Evolutionary conservation across 2,113 vertebrate species (phyloP), one percentile per base, ranked within the genome.

Genomic region (Tringa solitaria): DNA sequence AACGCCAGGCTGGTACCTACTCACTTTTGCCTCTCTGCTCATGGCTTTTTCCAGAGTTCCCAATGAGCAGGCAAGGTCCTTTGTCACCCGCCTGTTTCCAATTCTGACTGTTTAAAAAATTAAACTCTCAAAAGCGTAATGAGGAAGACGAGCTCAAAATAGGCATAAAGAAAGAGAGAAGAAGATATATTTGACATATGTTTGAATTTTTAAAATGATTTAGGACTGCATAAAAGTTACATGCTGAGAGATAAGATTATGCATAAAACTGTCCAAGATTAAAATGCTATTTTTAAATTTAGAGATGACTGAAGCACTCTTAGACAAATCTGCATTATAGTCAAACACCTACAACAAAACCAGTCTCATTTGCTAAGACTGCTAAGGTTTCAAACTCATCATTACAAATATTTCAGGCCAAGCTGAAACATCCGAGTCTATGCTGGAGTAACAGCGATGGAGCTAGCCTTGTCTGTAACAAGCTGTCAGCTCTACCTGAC

Each of bases 191-290:
- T 84, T 89, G 94, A 95, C 93, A 81, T 21, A 39, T 3, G 30
- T 75, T 75, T 95, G 76, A 95, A 96, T 96, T 92, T 96, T 97
- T 95, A 91, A 97, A 89, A 64, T 48, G 51, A 69, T 43, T 87
- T 41, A 70, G 60, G 39, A 84, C 9, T 30, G 56, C 73, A 82
- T 33, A 51, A 60, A 90, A 89, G 46, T 56, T 75, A 43, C 51
- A 60, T 56, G 43, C 24, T 9, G 24, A 84, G 37, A 86, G 64
- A 65, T 32, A 61, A 60, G 86, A 72, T 18, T 59, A 43, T 11
- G 32, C 46, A 67, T 26, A 39, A 92, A 78, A 70, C 16, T 24
- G 53, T 43, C 51, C 53, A 35, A 70, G 46, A 70, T 39, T 67
- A 70, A 73, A 77, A 67, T 18, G 26, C 48, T 63, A 32, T 61